Conservation (phyloP, 2,113 vertebrate genomes). For the Oncorhynchus masou region DNA sequence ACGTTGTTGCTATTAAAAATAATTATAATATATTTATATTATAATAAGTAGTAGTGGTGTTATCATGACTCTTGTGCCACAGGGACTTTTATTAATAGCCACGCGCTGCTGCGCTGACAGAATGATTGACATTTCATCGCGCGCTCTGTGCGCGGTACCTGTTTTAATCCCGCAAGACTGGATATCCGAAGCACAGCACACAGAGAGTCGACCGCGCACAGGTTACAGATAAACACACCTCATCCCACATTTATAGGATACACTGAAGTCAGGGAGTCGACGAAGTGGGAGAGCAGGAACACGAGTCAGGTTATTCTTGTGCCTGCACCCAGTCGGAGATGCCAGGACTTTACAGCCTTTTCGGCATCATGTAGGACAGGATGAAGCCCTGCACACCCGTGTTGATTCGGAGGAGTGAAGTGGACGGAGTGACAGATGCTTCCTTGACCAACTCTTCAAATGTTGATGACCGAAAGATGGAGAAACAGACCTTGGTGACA, state of each 20-base stretch:
- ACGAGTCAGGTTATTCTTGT: not conserved
- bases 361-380: not conserved
- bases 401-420: not conserved
- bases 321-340: not conserved
- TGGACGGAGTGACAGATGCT: not conserved
- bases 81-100: not conserved
- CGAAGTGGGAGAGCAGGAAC: not conserved
- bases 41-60: not conserved
- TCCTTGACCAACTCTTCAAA: not conserved
- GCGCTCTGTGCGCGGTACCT: not conserved
- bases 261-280: not conserved
- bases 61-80: not conserved
- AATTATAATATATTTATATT: not conserved
- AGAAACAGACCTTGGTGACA: conserved; percentile 6
- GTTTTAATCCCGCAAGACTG: not conserved
- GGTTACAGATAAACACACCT: not conserved
- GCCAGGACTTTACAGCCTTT: not conserved
- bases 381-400: not conserved
- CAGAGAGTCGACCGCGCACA: not conserved
- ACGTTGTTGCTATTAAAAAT: not conserved
- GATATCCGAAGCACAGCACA: not conserved
- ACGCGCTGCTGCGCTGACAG: not conserved
- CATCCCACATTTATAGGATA: not conserved
- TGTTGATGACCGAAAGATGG: not conserved
- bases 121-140: not conserved